These are phyloP conservation scores for Saimiri boliviensis DNA, from an alignment of 2,113 vertebrate genomes.

Conservation along the genomic window DNA sequence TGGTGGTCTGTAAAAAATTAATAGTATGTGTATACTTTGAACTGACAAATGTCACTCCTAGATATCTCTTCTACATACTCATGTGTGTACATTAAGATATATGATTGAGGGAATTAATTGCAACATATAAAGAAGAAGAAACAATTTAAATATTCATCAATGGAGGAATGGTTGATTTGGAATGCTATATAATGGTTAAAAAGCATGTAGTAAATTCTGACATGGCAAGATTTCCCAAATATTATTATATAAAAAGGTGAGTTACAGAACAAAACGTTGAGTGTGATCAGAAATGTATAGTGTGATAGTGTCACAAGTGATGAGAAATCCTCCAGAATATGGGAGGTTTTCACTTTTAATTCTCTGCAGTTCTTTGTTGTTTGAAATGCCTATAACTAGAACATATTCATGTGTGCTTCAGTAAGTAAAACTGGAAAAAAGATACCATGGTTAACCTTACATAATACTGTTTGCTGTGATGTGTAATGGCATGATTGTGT, in stretches of 20 bases:
- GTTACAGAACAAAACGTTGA: neutral
- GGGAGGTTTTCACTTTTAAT: neutral
- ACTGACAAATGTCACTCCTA: neutral
- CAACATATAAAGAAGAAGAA: neutral
- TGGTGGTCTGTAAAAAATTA: neutral
- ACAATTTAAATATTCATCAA: neutral
- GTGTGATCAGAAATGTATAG: neutral
- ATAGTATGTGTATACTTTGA: neutral
- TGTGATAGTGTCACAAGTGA: neutral
- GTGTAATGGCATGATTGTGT: neutral
- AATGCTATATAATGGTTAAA: neutral
- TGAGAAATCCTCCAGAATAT: neutral
- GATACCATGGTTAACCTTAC: neutral
- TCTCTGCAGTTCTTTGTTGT: neutral
- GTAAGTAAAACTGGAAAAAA: neutral
- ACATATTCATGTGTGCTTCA: neutral
- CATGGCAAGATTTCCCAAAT: neutral
- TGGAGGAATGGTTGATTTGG: neutral
- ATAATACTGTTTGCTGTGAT: neutral
- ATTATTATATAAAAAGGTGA: neutral
- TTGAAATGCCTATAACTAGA: constrained; percentile 14
- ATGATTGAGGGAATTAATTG: neutral
- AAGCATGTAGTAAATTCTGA: neutral
- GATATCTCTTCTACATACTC: neutral
- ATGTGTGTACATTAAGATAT: neutral